Percentiles rank a stretch among this genome's conserved stretches.
Evolutionary conservation across 1,140 invertebrate genomes (phyloP).

Genomic region (Drosophila pseudoananassae): DNA sequence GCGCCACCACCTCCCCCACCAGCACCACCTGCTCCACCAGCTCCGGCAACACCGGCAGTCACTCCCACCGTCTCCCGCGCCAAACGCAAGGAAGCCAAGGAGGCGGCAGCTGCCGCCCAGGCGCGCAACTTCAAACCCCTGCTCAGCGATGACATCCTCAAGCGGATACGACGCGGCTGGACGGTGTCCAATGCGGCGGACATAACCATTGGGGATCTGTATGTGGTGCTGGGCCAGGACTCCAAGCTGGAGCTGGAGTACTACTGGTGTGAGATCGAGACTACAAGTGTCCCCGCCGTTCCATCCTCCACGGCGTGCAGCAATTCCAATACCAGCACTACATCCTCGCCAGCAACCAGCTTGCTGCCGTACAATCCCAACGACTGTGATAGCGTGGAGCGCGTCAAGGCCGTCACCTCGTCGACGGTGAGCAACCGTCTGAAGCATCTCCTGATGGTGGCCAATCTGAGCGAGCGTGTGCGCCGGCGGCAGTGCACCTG

Average conservation of each 20-base stretch:
- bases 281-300: background rate
- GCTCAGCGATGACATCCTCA: constrained; percentile 83
- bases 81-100: constrained; percentile 59
- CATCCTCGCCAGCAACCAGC: background rate
- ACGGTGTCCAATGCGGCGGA: constrained; percentile 89
- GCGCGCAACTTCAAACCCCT: constrained; percentile 73
- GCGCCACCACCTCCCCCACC: background rate
- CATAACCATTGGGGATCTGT: constrained; percentile 94
- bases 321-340: constrained; percentile 1
- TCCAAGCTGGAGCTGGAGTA: constrained; percentile 93
- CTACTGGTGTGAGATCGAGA: constrained; percentile 87
- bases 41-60: background rate
- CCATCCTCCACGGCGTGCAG: background rate
- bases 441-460: constrained; percentile 80
- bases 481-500: constrained; percentile 76
- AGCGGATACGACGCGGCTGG: constrained; percentile 91
- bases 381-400: constrained; percentile 77
- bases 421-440: constrained; percentile 75
- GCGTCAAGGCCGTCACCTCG: constrained; percentile 68
- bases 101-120: constrained; percentile 45
- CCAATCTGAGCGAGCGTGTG: constrained; percentile 79
- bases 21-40: constrained; percentile 3
- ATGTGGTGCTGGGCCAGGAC: constrained; percentile 93
- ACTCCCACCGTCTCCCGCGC: constrained; percentile 25
- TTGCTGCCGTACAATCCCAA: constrained; percentile 73